Evolutionary conservation across 1,140 invertebrate species (phyloP).

Genomic region (Cotesia typhae): DNA sequence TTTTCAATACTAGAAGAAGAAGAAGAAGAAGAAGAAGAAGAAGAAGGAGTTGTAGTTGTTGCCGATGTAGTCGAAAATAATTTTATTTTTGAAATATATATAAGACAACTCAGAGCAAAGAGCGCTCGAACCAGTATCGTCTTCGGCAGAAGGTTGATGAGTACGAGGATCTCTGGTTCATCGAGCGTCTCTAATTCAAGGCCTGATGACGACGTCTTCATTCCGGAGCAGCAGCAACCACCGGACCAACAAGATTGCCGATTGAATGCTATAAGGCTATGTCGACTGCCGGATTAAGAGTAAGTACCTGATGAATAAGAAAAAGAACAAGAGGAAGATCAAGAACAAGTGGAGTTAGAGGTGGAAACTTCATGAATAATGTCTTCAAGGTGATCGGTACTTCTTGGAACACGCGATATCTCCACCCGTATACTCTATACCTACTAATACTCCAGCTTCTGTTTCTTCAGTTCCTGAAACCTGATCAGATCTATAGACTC

Average conservation of each 20-base stretch:
- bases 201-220: slow-evolving; percentile 34
- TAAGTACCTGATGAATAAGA: slow-evolving; percentile 4
- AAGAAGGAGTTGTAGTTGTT: too few relatives aligned
- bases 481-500: neutral
- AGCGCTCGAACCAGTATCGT: neutral
- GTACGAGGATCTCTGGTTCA: neutral
- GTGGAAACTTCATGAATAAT: slow-evolving; percentile 35
- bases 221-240: neutral
- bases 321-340: slow-evolving; percentile 6
- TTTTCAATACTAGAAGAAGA: neutral
- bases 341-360: slow-evolving; percentile 20
- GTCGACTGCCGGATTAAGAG: too few relatives aligned
- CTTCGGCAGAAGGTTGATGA: too few relatives aligned
- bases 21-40: too few relatives aligned
- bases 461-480: slow-evolving; percentile 3
- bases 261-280: slow-evolving; percentile 2
- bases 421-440: too few relatives aligned
- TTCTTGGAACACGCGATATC: slow-evolving; percentile 29
- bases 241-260: slow-evolving; percentile 1
- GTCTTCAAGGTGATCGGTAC: slow-evolving; percentile 29
- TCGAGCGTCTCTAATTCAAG: slow-evolving; percentile 6
- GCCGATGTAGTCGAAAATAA: neutral
- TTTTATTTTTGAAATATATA: slow-evolving; percentile 18
- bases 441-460: too few relatives aligned
- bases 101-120: neutral